These are phyloP conservation scores for Luscinia megarhynchos DNA, from an alignment of 2,797 vertebrate genomes.

Conservation along the genomic window DNA sequence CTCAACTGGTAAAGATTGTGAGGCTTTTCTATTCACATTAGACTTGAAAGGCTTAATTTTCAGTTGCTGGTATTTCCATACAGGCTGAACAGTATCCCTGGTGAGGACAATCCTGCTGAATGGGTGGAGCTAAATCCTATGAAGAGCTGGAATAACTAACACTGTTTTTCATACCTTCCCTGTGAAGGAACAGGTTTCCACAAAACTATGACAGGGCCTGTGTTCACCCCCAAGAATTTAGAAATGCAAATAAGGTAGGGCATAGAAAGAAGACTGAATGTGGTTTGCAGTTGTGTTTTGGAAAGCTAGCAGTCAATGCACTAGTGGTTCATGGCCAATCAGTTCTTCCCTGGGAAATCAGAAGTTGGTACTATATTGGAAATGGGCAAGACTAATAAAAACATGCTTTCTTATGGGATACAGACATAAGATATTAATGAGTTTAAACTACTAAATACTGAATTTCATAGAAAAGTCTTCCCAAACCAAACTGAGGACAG, in stretches of 20 bases:
- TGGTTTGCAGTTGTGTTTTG: neutral
- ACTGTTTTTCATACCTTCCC: neutral
- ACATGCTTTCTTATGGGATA: neutral
- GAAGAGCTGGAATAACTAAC: neutral
- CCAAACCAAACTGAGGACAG: neutral
- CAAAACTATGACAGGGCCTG: neutral
- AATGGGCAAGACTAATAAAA: neutral
- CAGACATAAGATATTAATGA: neutral
- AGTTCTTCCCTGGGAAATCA: neutral
- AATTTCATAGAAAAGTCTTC: neutral
- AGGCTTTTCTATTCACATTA: neutral
- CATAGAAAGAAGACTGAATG: neutral
- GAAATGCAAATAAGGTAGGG: neutral
- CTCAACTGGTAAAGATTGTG: neutral
- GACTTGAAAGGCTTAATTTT: neutral
- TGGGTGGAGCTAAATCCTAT: neutral
- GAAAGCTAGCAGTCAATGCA: neutral
- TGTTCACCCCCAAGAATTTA: neutral
- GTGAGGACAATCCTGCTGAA: neutral
- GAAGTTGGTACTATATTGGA: neutral
- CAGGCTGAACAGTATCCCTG: neutral
- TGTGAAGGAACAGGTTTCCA: constrained; percentile 36
- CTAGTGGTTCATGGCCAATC: neutral
- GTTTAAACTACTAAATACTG: neutral
- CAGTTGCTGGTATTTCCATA: neutral